Conservation (phyloP, 2,113 vertebrate species). For the Ceuthmochares aereus region DNA sequence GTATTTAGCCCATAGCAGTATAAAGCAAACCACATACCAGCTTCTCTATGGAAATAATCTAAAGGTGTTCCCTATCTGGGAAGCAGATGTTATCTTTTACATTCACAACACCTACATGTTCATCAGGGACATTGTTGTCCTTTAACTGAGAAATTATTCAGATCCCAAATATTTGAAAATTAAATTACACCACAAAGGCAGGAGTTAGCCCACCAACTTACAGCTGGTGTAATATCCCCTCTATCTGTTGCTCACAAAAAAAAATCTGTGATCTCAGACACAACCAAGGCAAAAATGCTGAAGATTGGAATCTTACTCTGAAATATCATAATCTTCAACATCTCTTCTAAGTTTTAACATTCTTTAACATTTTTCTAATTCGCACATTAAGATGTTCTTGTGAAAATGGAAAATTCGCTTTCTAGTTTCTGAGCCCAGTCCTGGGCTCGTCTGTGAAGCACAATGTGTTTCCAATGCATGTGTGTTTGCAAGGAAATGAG, state of each 20-base stretch:
- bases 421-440: background rate
- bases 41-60: background rate
- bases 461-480: background rate
- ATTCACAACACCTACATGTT: background rate
- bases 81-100: background rate
- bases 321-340: background rate
- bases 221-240: background rate
- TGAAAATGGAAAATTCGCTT: background rate
- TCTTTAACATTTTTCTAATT: background rate
- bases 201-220: background rate
- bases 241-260: background rate
- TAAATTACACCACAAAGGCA: background rate
- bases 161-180: background rate
- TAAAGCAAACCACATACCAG: background rate
- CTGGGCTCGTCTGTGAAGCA: background rate
- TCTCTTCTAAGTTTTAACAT: background rate
- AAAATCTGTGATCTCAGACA: background rate
- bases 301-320: background rate
- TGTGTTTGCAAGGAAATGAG: background rate
- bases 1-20: background rate
- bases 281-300: background rate
- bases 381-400: background rate
- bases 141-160: background rate
- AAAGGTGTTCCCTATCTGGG: background rate
- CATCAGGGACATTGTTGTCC: background rate